Evolutionary conservation across 2,888 invertebrate genomes (phyloP), one percentile per base, ranked within the genome.

Genomic region (Rhagonycha lutea): DNA sequence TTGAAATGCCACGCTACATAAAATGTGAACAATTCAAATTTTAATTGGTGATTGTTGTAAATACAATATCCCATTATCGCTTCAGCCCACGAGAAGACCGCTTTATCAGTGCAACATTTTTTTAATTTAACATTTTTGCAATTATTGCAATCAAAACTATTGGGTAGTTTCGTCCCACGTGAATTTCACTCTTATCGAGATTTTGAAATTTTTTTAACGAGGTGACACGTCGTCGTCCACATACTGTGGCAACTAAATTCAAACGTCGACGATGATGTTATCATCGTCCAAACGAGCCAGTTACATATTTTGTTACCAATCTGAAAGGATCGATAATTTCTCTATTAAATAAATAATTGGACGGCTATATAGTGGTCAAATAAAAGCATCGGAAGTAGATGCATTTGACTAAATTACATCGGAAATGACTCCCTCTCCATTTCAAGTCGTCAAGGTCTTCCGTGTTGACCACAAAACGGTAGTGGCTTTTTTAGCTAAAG

Each of bases 31-130:
- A 70, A 74, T 74, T 74, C 73, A 70, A 71, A 68, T 69, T 74
- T 70, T 75, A 72, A 75, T 77, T 75, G 69, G 65, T 68, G 77
- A 71, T 72, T 69, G 69, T 74, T 69, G 74, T 68, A 72, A 72
- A 72, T 71, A 74, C 77, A 77, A 74, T 76, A 73, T 76, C 69
- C 72, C 68, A 72, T 72, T 76, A 72, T 72, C 70, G 72, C 71
- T 70, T 70, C 76, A 62, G 61, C 76, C 76, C 76, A 73, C 76
- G 60, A 28, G 74, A 70, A 69, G 60, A 70, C 26, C 67, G 47
- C 68, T 69, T 67, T 69, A 68, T 47, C 74, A 60, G 14, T 24
- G 47, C 24, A 10, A 14, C 60, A n/a, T 5, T n/a, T 47, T 47
- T 47, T 47, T 47, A 47, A 47, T 47, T 47, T 47, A 47, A n/a